Base-by-base conservation (phyloP, 2,113 vertebrate species). In the Coreoperca whiteheadi region DNA sequence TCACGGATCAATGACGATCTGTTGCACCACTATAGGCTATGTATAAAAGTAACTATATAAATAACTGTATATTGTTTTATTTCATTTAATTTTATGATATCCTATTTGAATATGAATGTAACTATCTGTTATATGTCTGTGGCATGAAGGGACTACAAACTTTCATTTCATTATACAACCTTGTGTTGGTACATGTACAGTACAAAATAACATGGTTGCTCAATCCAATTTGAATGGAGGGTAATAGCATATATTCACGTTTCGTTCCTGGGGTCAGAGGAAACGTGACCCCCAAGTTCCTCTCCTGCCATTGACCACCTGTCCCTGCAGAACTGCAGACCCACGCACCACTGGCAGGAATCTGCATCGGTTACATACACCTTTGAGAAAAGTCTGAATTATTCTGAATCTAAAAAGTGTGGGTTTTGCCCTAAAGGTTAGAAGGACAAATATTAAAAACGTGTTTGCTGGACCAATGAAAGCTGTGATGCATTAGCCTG, bases 401-500 rank as follows among this genome's bases (percentile, higher is more conserved):
- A 28, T 53, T 65, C 23, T 28, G n/a, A 54, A 48, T 57, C 20
- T 32, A 12, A 43, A 18, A 56, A 18, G 25, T 59, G 21, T 57
- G 25, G 1, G 7, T 57, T 54, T 30, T 14, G 30, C 41, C 48
- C 28, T 20, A 6, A 43, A 28, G 37, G 30, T 53, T 18, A 21
- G n/a, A 20, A 7, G n/a, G 9, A 16, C 4, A 15, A 41, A 41
- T 64, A 63, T 6, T 10, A 43, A n/a, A 32, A 54, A 79, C 21
- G 77, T 59, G 65, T 67, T 73, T 87, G 39, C 59, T 68, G 8
- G 30, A 63, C 50, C 12, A 70, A 63, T 72, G 63, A 60, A 34
- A 77, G 28, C 60, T 23, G 10, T 71, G 41, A 68, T 78, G 59
- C 56, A 77, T 74, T 57, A 56, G 21, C 81, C 46, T 30, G 21